These are phyloP conservation scores for Sphaeramia orbicularis DNA, from an alignment of 2,797 vertebrate genomes.

Conservation along the genomic window DNA sequence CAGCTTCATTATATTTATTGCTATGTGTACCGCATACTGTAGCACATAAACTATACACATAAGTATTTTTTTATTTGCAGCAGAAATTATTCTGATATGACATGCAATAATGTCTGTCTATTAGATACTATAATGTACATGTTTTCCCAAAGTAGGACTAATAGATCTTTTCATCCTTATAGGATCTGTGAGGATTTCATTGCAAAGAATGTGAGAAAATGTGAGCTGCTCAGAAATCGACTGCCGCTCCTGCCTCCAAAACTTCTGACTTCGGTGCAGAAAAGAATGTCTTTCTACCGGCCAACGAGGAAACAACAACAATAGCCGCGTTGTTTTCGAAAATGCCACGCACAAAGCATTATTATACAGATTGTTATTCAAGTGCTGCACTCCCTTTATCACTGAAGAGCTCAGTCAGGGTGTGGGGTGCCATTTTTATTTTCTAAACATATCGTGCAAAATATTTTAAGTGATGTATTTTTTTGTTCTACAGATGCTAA, in stretches of 20 bases:
- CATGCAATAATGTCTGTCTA: slow-evolving; percentile 7
- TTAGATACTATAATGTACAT: neutral
- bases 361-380: slow-evolving; percentile 14
- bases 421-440: slow-evolving; percentile 21
- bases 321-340: slow-evolving; percentile 10
- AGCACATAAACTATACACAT: too few relatives aligned
- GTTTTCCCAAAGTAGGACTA: slow-evolving; percentile 23
- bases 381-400: slow-evolving; percentile 37
- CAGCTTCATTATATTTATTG: neutral
- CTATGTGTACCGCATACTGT: too few relatives aligned
- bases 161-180: slow-evolving; percentile 19
- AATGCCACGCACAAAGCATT: slow-evolving; percentile 30
- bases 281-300: slow-evolving; percentile 92
- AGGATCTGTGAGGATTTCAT: slow-evolving; percentile 94
- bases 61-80: too few relatives aligned
- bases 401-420: slow-evolving; percentile 12
- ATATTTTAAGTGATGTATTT: slow-evolving; percentile 39
- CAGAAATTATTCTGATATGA: neutral
- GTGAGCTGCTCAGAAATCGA: slow-evolving; percentile 81
- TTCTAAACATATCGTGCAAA: slow-evolving; percentile 30
- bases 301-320: slow-evolving; percentile 71
- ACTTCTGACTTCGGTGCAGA: slow-evolving; percentile 86
- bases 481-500: slow-evolving; percentile 37
- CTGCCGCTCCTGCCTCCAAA: slow-evolving; percentile 88
- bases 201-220: slow-evolving; percentile 83